Percentiles rank a stretch among this genome's conserved stretches.
phyloP scores from a whole-genome alignment of 2,888 invertebrate species.

The Maniola hyperantus region DNA sequence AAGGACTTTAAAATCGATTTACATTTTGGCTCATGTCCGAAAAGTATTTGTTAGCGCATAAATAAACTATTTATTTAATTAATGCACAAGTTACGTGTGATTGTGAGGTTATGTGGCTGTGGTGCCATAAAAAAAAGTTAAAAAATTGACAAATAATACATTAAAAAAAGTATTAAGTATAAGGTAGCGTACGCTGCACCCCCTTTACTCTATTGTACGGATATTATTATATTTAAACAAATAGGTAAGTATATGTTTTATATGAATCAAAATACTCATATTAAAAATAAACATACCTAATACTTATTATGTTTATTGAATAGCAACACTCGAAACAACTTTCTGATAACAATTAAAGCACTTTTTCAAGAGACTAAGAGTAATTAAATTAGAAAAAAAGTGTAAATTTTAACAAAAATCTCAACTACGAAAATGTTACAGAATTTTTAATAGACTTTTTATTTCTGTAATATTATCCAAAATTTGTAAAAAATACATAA shows the following conservation, averaged over 20 bases:
- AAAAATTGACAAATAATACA: slow-evolving; percentile 78
- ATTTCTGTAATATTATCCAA: no score
- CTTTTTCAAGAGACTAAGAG: neutral
- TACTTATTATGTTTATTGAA: slow-evolving; percentile 8
- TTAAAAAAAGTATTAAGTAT: slow-evolving; percentile 76
- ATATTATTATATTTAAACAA: slow-evolving; percentile 28
- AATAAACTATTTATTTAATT: slow-evolving; percentile 46
- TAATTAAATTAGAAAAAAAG: no score
- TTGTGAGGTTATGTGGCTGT: slow-evolving; percentile 68
- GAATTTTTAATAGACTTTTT: no score
- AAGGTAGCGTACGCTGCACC: slow-evolving; percentile 66
- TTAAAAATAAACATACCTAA: no score
- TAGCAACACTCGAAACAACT: neutral
- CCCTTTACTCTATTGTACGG: slow-evolving; percentile 42
- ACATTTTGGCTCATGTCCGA: slow-evolving; percentile 18
- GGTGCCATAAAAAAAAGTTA: slow-evolving; percentile 75
- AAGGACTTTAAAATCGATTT: neutral
- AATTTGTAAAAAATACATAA: no score
- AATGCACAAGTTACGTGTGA: slow-evolving; percentile 64
- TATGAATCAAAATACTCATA: slow-evolving; percentile 33
- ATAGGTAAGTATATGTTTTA: neutral
- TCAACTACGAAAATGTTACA: no score
- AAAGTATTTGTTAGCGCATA: slow-evolving; percentile 32
- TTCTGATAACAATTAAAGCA: neutral
- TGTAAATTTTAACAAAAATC: no score